Base-by-base conservation (phyloP, 2,888 invertebrate species). In the Pachydiplax longipennis region DNA sequence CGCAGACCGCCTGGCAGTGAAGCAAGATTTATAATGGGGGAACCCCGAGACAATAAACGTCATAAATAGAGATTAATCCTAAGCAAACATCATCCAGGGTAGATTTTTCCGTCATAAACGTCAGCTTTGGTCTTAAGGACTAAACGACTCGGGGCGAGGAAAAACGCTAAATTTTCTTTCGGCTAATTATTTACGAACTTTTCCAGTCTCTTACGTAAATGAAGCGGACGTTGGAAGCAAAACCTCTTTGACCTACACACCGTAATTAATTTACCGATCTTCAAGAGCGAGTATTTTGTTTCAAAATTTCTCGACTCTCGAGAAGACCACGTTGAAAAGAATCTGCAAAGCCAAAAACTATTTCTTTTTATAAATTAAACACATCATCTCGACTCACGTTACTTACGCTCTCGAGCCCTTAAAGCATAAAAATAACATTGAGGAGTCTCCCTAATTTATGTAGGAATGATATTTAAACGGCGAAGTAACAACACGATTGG, bases 151-250 rank as follows among this genome's bases (percentile, higher is more conserved):
- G 31, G 31, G 10, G 73, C 37, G 87, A 35, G n/a, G 31, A 12
- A 35, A 61, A 61, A 37, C 25, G 35, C 58, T 61, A 35, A 87
- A 87, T 61, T 87, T 87, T 87, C 61, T 15, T 8, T 53, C 18
- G 13, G 31, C 0, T 31, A 73, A 87, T 73, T 73, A 73, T 58
- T 58, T 83, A 58, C 37, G 31, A 61, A 87, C 31, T 61, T 40
- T 58, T 87, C 40, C 18, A 61, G 6, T 31, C 37, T 35, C 87
- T 87, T 83, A 83, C 65, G 87, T 87, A 87, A 87, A 87, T 53
- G 37, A 35, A 37, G 8, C 87, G 61, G 13, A 35, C 37, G 61
- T 35, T 13, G 1, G 15, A 35, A 15, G n/a, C 18, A 61, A 12
- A 61, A 87, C 35, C 12, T 22, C 58, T 37, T 58, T 18, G 53